Evolutionary conservation across 2,888 invertebrate species (phyloP), one percentile per base, ranked within the genome.

Genomic region (Elysia crispata): DNA sequence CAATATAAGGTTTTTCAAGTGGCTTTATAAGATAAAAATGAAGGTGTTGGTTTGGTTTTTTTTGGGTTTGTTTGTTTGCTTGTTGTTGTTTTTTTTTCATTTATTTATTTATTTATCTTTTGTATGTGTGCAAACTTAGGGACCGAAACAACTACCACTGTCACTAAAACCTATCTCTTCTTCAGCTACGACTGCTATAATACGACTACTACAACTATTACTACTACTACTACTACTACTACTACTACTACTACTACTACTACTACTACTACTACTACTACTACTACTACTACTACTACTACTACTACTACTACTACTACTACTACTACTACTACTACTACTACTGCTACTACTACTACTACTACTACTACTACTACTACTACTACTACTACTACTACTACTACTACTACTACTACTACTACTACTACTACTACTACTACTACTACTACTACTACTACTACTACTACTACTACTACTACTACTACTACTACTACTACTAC

Each of bases 241-340:
- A 72, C 25, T 33, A 49, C 25, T 33, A 31, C 30, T n/a, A 70
- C 30, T 23, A 70, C 70, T n/a, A 31, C 70, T 33, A 33, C 70
- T n/a, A 31, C 31, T 23, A 28, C 70, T 33, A 72, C 72, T 25
- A 50, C 72, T 31, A 72, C 50, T 31, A 70, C 41, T 33, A 70
- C 70, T 33, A 70, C 70, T 33, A 70, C 33, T 33, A 33, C 41
- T 33, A 70, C 41, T 33, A 70, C 70, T 33, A 70, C 70, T 23
- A 70, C 70, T 33, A 33, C 41, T 33, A 70, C 70, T 33, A 70
- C 70, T 33, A 31, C 70, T 33, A 70, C 70, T 33, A 70, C 70
- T 18, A 33, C 41, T 33, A 6, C 70, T 33, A 8, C 13, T 33
- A 41, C 33, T 18, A 8, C 41, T 33, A 70, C 31, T 33, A 70